These are phyloP conservation scores for Propithecus perrieri DNA, from an alignment of 2,797 vertebrate species.

Conservation along the genomic window DNA sequence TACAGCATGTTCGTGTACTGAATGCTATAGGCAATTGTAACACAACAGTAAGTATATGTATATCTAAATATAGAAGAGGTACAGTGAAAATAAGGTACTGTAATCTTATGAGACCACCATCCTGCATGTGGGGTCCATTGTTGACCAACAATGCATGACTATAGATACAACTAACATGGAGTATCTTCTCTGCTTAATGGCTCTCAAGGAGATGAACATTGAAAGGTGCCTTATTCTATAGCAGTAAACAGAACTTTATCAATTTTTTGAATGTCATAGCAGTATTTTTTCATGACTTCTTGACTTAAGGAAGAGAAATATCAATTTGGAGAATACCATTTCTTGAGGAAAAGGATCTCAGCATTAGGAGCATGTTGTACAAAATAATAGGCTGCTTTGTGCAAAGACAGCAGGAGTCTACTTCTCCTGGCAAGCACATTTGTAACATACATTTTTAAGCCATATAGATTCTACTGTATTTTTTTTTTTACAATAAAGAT, in stretches of 20 bases:
- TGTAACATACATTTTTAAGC: conserved; percentile 52
- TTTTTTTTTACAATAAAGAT: not conserved
- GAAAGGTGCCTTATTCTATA: not conserved
- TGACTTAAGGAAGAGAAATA: conserved; percentile 6
- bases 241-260: not conserved
- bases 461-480: not conserved
- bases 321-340: not conserved
- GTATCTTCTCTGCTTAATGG: not conserved
- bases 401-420: conserved; percentile 26
- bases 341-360: not conserved
- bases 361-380: not conserved
- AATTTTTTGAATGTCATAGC: not conserved
- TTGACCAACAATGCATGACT: not conserved
- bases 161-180: not conserved
- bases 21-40: not conserved
- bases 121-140: not conserved
- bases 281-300: conserved; percentile 17
- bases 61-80: not conserved
- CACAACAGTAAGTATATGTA: not conserved
- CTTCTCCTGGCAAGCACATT: not conserved
- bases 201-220: not conserved
- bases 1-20: not conserved
- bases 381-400: conserved; percentile 48
- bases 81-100: not conserved
- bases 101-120: not conserved